Base-by-base conservation (phyloP, 1,140 invertebrate species). In the Carposina sasakii region DNA sequence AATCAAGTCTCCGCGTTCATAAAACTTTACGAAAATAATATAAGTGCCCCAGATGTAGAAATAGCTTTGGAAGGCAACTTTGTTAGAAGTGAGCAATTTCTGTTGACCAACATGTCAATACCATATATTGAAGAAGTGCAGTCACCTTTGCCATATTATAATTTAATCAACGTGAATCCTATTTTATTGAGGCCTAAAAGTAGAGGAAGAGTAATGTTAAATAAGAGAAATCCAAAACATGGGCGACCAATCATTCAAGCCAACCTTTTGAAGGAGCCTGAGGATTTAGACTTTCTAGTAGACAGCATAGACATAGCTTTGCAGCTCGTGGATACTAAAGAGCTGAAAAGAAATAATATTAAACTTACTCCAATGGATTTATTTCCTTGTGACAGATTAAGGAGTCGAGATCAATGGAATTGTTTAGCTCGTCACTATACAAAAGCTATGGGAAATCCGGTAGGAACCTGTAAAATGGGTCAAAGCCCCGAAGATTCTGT, bases 221-320 rank as follows among this genome's bases (percentile, higher is more conserved):
- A 92, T 16, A 93, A 91, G 50, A 89, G 88, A 28, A 93, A 97
- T 81, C 97, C 97, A 5, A 82, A 22, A 91, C 92, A 64, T 54
- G 92, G 96, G 51, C 91, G 95, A 64, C 98, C 98, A 0, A 81
- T 95, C 1, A 95, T 99, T 45, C 92, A 96, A 76, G 95, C 97
- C 0, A 97, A 96, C 69, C 96, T 97, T 53, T 89, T 98, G 34
- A 88, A 89, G n/a, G 91, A 96, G 50, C 88, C 90, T 0, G 87
- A 91, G 26, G 95, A 97, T 64, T 88, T 95, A 66, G 89, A 90
- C 26, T 90, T 90, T 0, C 69, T 96, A 16, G 88, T 96, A 1
- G 94, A 96, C 72, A 94, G 93, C 1, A 92, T 93, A 0, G 94
- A 94, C 70, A 91, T 94, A 33, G 90, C 86, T 0, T 63, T 85